These are phyloP conservation scores for Spatulosminthurus flaviceps DNA, from an alignment of 2,888 invertebrate species.

Conservation along the genomic window DNA sequence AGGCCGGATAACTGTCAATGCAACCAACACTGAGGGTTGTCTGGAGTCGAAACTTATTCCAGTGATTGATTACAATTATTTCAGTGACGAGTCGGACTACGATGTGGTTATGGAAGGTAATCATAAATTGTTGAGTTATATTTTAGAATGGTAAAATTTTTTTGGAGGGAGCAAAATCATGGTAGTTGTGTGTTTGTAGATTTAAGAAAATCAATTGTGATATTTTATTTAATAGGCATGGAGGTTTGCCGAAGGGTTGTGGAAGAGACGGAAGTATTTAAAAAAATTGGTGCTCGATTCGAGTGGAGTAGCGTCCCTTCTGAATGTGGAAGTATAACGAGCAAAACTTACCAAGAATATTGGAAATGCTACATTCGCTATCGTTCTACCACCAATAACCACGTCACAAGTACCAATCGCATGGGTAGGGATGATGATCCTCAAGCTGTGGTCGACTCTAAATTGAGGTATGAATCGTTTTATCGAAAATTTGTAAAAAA, in stretches of 20 bases:
- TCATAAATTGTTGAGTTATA: not conserved
- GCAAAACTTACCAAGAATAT: not conserved
- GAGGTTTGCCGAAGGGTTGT: conserved; percentile 3
- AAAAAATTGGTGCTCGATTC: conserved; percentile 16
- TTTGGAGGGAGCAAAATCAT: too few species aligned
- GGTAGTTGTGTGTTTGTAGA: not conserved
- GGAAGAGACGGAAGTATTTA: conserved; percentile 18
- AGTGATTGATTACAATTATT: conserved; percentile 29
- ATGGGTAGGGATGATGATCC: conserved; percentile 25
- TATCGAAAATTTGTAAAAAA: too few species aligned
- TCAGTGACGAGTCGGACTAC: conserved; percentile 24
- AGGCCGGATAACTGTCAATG: conserved; percentile 10
- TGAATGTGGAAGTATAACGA: not conserved
- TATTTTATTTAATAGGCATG: too few species aligned
- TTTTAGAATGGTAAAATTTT: not conserved
- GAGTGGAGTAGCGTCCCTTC: not conserved
- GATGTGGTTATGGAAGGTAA: conserved; percentile 30
- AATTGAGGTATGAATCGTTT: not conserved
- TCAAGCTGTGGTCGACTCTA: conserved; percentile 3
- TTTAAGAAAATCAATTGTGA: not conserved
- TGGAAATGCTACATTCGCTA: conserved; percentile 16
- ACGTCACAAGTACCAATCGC: not conserved
- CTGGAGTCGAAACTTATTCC: conserved; percentile 8
- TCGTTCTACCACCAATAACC: not conserved
- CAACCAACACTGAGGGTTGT: not conserved